These are phyloP conservation scores for Semnornis frantzii DNA, from an alignment of 2,113 vertebrate species.

Conservation along the genomic window DNA sequence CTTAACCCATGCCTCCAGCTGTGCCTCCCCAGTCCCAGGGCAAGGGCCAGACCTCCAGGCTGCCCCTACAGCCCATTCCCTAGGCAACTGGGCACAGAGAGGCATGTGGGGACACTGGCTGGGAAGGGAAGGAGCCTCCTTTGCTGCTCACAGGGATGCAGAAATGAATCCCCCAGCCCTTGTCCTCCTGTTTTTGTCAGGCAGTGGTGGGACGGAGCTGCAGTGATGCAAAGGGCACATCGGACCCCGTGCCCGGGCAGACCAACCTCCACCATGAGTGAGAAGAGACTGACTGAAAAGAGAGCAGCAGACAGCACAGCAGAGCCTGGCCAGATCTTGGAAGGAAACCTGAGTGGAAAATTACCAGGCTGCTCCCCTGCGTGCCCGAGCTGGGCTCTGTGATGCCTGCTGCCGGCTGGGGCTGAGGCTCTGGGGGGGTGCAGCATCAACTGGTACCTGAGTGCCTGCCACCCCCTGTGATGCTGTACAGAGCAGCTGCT, in stretches of 20 bases:
- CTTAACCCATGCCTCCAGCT: neutral
- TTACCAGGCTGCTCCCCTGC: slow-evolving; percentile 40
- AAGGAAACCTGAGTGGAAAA: slow-evolving; percentile 61
- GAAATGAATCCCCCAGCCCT: neutral
- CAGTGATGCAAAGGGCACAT: neutral
- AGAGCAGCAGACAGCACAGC: neutral
- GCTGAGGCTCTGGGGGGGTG: neutral
- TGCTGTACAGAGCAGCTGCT: neutral
- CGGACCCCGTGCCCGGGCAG: accelerated
- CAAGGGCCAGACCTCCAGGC: neutral
- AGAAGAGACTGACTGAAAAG: neutral
- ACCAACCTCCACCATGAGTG: neutral
- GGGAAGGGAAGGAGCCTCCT: neutral
- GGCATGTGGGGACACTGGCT: neutral
- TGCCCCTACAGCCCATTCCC: neutral
- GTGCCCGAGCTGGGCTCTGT: neutral
- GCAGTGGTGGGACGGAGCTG: accelerated
- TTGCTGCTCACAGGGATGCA: neutral
- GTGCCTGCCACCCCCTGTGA: neutral
- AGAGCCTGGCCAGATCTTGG: slow-evolving; percentile 21
- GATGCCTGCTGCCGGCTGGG: neutral
- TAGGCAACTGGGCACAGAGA: neutral
- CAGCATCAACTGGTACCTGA: accelerated
- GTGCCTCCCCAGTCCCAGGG: neutral
- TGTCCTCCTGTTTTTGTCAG: accelerated